Evolutionary conservation across 2,797 vertebrate genomes (phyloP).

Genomic region (Luscinia luscinia): DNA sequence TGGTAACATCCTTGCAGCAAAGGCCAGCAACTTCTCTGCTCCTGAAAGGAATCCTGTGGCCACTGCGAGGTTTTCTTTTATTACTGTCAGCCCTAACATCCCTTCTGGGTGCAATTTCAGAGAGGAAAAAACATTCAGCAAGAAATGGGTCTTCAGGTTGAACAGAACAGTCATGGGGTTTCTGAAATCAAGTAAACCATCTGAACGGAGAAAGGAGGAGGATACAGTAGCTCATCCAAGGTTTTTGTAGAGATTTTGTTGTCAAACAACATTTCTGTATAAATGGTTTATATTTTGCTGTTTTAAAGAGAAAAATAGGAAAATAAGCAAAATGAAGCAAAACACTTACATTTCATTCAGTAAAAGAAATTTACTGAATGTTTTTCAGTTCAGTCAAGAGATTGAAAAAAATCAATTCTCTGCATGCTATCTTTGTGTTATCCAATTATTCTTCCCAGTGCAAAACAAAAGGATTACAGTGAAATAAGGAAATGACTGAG

Average conservation of each 20-base stretch:
- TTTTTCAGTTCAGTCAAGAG: constrained; percentile 5
- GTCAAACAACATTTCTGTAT: neutral
- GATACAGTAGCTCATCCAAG: neutral
- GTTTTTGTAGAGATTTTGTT: neutral
- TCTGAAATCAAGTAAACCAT: neutral
- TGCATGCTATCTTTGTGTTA: neutral
- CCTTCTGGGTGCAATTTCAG: neutral
- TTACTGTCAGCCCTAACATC: neutral
- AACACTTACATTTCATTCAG: neutral
- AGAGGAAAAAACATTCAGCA: neutral
- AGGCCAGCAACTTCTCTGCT: neutral
- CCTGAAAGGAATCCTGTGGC: neutral
- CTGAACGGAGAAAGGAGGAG: neutral
- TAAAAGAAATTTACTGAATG: neutral
- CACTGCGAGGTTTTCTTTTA: neutral
- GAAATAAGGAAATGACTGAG: neutral
- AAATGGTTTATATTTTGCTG: neutral
- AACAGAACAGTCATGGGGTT: neutral
- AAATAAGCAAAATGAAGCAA: constrained; percentile 6
- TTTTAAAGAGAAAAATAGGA: neutral
- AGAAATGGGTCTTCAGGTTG: neutral
- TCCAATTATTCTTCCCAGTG: neutral
- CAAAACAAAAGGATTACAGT: constrained; percentile 37
- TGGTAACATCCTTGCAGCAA: neutral
- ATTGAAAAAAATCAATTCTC: neutral